Evolutionary conservation across 2,888 invertebrate genomes (phyloP).

Genomic region (Nipponacmea schrenckii): DNA sequence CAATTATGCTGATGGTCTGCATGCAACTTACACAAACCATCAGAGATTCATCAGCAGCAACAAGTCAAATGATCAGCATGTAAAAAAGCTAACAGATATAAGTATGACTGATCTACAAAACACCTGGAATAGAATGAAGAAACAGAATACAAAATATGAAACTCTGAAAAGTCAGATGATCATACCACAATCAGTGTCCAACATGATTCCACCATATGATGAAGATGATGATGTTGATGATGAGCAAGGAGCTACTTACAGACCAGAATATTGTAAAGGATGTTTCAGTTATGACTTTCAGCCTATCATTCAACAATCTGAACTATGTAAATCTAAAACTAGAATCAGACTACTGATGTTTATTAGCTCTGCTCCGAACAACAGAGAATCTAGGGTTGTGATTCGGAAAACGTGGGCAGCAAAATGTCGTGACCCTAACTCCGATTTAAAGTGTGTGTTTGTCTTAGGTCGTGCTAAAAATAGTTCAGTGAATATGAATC

Average conservation of each 20-base stretch:
- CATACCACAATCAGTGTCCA: not conserved
- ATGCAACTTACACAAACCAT: too few relatives aligned
- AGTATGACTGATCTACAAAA: not conserved
- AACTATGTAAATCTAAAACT: constrained; percentile 28
- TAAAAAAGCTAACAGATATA: not conserved
- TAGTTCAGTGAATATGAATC: constrained; percentile 1
- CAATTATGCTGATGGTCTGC: too few relatives aligned
- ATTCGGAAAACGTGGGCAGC: constrained; percentile 49
- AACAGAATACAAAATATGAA: not conserved
- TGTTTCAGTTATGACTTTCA: constrained; percentile 43
- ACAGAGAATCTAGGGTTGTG: constrained; percentile 31
- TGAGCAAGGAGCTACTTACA: not conserved
- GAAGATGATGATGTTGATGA: not conserved
- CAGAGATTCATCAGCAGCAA: too few relatives aligned
- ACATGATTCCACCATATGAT: not conserved
- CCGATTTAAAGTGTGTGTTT: constrained; percentile 37
- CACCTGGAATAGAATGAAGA: constrained; percentile 1
- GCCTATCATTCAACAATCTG: constrained; percentile 29
- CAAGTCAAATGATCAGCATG: not conserved
- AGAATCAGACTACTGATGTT: constrained; percentile 38
- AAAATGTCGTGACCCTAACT: constrained; percentile 27
- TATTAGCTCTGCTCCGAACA: constrained; percentile 36
- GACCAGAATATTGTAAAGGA: constrained; percentile 34
- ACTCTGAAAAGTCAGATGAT: too few relatives aligned
- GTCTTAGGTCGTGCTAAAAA: constrained; percentile 33